These are phyloP conservation scores for Tragelaphus strepsiceros DNA, from an alignment of 2,113 vertebrate genomes.

Conservation along the genomic window DNA sequence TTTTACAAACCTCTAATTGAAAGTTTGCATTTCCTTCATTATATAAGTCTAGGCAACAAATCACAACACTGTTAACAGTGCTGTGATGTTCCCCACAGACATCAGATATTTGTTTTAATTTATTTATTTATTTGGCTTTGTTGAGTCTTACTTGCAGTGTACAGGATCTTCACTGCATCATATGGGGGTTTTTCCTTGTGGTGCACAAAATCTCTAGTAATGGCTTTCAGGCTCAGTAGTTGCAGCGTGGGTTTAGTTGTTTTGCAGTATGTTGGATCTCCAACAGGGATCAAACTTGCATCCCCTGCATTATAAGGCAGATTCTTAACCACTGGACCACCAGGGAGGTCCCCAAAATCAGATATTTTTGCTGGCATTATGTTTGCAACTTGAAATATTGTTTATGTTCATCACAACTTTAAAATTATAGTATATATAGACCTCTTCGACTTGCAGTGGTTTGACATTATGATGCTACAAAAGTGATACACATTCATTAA, in stretches of 20 bases:
- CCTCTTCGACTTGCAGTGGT: not conserved
- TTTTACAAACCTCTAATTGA: not conserved
- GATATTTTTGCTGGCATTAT: not conserved
- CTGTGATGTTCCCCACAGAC: not conserved
- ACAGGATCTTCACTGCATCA: not conserved
- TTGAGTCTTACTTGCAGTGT: not conserved
- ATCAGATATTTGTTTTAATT: not conserved
- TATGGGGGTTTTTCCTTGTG: not conserved
- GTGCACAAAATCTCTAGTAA: not conserved
- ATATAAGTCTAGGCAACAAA: not conserved
- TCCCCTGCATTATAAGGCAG: not conserved
- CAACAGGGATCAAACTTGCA: not conserved
- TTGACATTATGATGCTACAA: not conserved
- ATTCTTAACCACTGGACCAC: not conserved
- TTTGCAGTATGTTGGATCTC: not conserved
- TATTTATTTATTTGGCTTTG: not conserved
- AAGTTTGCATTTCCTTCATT: slow-evolving; percentile 21
- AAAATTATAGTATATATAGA: not conserved
- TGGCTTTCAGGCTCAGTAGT: not conserved
- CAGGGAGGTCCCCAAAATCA: not conserved
- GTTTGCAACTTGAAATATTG: not conserved
- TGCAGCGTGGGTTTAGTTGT: not conserved
- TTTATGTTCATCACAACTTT: not conserved
- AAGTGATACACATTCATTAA: not conserved
- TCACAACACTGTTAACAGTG: not conserved